Evolutionary conservation across 1,140 invertebrate genomes (phyloP).

Genomic region (Cecropterus lyciades): DNA sequence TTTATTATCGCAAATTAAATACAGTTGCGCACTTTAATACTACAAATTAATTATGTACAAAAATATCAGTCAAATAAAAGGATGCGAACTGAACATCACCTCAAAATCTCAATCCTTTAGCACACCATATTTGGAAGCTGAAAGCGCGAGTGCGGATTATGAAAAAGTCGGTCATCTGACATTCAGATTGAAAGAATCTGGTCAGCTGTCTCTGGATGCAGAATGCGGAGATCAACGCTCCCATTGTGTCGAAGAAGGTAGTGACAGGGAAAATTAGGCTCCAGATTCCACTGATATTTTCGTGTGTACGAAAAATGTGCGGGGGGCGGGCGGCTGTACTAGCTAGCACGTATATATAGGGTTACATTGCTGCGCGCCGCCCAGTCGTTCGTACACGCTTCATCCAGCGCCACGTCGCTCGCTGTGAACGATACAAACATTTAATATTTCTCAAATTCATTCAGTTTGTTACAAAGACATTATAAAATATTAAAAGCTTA

Average conservation of each 20-base stretch:
- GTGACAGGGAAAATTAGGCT: slow-evolving; percentile 80
- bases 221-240: slow-evolving; percentile 74
- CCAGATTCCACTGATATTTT: slow-evolving; percentile 79
- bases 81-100: background rate
- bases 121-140: slow-evolving; percentile 47
- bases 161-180: slow-evolving; percentile 50
- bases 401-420: slow-evolving; percentile 41
- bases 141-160: slow-evolving; percentile 38
- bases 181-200: slow-evolving; percentile 62
- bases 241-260: slow-evolving; percentile 76
- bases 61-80: background rate
- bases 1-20: background rate
- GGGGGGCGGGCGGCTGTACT: slow-evolving; percentile 60
- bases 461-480: slow-evolving; percentile 15
- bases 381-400: slow-evolving; percentile 62
- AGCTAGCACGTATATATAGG: slow-evolving; percentile 72
- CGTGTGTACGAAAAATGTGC: slow-evolving; percentile 65
- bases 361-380: slow-evolving; percentile 57
- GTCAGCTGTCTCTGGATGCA: slow-evolving; percentile 66
- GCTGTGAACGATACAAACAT: slow-evolving; percentile 34
- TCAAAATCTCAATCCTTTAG: slow-evolving; percentile 14
- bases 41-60: too few species aligned
- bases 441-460: slow-evolving; percentile 10
- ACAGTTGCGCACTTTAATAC: too few species aligned
- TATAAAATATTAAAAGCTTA: slow-evolving; percentile 4